Evolutionary conservation across 2,113 vertebrate species (phyloP).

Genomic region (Archocentrus centrarchus): DNA sequence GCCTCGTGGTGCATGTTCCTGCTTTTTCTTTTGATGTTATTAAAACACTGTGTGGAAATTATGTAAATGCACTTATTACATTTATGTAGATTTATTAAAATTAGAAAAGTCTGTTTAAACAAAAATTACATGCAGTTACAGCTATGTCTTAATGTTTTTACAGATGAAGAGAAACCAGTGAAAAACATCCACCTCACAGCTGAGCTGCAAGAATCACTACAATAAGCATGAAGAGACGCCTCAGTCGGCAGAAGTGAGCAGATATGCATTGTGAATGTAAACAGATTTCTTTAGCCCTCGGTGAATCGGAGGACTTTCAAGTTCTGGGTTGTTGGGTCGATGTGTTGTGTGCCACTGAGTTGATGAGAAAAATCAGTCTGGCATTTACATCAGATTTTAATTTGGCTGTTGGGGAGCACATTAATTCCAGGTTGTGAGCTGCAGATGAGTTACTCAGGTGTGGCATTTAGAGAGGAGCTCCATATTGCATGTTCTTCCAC

Average conservation of each 20-base stretch:
- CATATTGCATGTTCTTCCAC: not conserved
- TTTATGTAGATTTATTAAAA: conserved; percentile 10
- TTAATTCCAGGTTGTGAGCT: conserved; percentile 21
- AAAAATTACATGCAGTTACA: not conserved
- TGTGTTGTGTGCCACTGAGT: not conserved
- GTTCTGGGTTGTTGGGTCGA: conserved; percentile 16
- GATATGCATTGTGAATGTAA: not conserved
- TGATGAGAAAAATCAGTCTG: conserved; percentile 39
- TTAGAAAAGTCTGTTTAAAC: not conserved
- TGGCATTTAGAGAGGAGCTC: conserved; percentile 34
- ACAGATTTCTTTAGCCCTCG: not conserved
- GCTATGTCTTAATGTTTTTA: not conserved
- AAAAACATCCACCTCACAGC: conserved; percentile 7
- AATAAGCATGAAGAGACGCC: not conserved
- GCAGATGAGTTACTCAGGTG: conserved; percentile 34
- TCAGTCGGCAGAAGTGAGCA: not conserved
- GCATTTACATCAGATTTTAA: conserved; percentile 46
- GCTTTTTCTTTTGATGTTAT: not conserved
- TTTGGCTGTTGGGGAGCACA: conserved; percentile 26
- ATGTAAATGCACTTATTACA: not conserved
- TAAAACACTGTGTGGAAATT: not conserved
- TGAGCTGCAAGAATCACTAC: not conserved
- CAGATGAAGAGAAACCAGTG: not conserved
- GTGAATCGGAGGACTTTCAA: conserved; percentile 5
- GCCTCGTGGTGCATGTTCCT: not conserved